Conservation (phyloP, 2,113 vertebrate species). For the Serranochromis macrocephalus region DNA sequence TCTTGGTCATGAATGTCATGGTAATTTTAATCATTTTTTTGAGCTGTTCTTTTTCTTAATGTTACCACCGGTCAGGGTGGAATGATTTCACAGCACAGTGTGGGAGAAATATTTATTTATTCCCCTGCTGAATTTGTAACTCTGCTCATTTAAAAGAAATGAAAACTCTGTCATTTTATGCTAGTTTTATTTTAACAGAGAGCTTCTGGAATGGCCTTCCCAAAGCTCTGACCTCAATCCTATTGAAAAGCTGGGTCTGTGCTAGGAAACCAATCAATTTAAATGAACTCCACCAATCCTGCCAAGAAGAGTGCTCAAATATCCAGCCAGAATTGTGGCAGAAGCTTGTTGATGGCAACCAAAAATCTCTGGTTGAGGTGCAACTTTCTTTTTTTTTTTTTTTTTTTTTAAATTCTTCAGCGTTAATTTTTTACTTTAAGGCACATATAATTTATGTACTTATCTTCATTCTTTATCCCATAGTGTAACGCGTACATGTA, state of each 20-base stretch:
- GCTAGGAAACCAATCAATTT: background rate
- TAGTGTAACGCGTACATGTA: background rate
- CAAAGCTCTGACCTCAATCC: background rate
- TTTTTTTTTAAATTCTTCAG: background rate
- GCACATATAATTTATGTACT: slow-evolving; percentile 22
- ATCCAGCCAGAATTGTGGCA: background rate
- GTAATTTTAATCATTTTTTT: rapidly evolving
- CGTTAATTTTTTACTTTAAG: slow-evolving; percentile 49
- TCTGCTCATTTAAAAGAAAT: background rate
- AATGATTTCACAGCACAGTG: background rate
- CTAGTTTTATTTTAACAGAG: background rate
- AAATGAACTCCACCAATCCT: background rate
- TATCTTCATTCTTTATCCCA: background rate
- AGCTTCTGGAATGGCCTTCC: background rate
- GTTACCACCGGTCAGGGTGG: background rate
- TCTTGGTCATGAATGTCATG: background rate
- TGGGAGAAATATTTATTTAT: background rate
- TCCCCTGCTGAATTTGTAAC: background rate
- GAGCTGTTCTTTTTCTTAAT: background rate
- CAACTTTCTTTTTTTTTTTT: background rate
- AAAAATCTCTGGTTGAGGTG: background rate
- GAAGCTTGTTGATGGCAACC: background rate
- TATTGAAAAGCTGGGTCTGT: background rate
- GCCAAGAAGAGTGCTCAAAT: background rate
- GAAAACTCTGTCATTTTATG: background rate